phyloP scores from a whole-genome alignment of 2,888 invertebrate genomes.

The Pyrrhia umbra region DNA sequence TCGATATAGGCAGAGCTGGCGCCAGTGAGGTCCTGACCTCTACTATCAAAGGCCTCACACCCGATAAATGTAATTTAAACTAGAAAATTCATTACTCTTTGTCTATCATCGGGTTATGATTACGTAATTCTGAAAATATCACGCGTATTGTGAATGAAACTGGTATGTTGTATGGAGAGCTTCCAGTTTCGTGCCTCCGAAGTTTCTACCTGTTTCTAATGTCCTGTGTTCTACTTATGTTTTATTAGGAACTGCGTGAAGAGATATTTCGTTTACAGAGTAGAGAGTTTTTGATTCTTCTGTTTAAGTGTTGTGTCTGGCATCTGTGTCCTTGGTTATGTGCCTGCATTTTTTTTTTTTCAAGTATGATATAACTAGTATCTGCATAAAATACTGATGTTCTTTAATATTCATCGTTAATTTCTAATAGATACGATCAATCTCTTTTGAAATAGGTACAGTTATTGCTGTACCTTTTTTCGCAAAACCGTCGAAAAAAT shows the following conservation, averaged over 20 bases:
- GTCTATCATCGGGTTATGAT: conserved; percentile 54
- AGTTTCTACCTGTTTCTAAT: too few species aligned
- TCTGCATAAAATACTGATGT: too few species aligned
- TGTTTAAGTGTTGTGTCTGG: not conserved
- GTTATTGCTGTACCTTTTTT: too few species aligned
- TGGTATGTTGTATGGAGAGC: not conserved
- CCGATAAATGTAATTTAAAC: conserved; percentile 64
- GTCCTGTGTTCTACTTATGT: too few species aligned
- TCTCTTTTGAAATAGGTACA: too few species aligned
- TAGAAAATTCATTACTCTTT: conserved; percentile 59
- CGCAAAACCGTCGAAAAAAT: too few species aligned
- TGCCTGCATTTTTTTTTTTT: too few species aligned
- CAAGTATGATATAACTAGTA: too few species aligned
- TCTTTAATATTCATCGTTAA: too few species aligned
- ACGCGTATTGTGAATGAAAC: conserved; percentile 11
- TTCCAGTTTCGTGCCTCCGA: too few species aligned
- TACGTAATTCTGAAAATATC: conserved; percentile 47
- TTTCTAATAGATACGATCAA: too few species aligned
- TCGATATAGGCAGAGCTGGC: conserved; percentile 69
- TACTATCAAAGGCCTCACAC: conserved; percentile 64
- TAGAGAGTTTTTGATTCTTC: not conserved
- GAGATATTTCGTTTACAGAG: not conserved
- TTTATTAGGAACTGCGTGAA: not conserved
- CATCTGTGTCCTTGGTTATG: too few species aligned
- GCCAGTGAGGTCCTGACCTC: conserved; percentile 72